phyloP scores from a whole-genome alignment of 1,140 invertebrate species.

The Sinonovacula constricta region DNA sequence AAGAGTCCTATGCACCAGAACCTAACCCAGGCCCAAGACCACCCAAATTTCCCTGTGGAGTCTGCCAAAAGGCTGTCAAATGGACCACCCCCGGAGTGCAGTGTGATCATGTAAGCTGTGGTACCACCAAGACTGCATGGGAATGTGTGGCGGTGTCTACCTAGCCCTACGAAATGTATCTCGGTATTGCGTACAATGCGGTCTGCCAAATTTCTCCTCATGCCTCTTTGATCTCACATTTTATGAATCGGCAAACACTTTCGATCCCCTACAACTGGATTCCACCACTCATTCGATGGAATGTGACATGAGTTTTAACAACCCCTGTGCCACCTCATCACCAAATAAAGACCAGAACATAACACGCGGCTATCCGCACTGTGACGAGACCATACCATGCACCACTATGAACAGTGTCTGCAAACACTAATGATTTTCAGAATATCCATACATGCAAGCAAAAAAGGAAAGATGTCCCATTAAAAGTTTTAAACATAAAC shows the following conservation, averaged over 20 bases:
- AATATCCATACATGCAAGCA: not conserved
- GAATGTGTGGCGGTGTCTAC: constrained; percentile 9
- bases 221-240: not conserved
- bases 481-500: not conserved
- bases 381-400: no score
- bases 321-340: not conserved
- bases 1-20: not conserved
- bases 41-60: not conserved
- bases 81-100: constrained; percentile 26
- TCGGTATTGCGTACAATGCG: not conserved
- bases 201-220: not conserved
- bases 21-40: constrained; percentile 6
- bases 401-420: no score
- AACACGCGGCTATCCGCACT: not conserved
- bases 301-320: not conserved
- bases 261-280: not conserved
- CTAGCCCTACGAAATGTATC: not conserved
- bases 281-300: not conserved
- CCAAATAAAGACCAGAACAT: not conserved
- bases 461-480: not conserved
- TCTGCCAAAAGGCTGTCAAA: constrained; percentile 1
- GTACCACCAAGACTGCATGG: constrained; percentile 38
- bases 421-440: not conserved
- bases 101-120: constrained; percentile 24
- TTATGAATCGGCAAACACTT: not conserved